Evolutionary conservation across 2,797 vertebrate species (phyloP).

Genomic region (Aldrovandia affinis): DNA sequence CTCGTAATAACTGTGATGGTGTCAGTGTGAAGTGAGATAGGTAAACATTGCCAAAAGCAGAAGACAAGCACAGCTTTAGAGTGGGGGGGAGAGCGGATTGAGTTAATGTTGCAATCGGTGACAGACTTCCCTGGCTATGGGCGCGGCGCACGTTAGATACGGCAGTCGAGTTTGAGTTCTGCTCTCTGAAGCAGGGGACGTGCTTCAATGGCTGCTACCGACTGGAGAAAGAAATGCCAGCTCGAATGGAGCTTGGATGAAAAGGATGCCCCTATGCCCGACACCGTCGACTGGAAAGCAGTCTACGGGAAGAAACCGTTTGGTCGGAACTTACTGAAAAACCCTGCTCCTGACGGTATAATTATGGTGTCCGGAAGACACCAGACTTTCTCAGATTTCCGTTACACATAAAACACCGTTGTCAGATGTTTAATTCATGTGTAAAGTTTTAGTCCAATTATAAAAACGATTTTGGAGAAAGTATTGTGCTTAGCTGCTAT

Average conservation of each 20-base stretch:
- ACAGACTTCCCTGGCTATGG: neutral
- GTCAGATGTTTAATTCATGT: too few species aligned
- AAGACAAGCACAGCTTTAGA: neutral
- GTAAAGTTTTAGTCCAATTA: too few species aligned
- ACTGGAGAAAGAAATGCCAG: slow-evolving; percentile 68
- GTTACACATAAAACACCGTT: neutral
- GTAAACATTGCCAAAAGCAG: neutral
- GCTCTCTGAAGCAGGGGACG: neutral
- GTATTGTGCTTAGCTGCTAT: too few species aligned
- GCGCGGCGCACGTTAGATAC: neutral
- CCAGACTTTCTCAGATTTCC: too few species aligned
- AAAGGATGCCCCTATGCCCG: slow-evolving; percentile 55
- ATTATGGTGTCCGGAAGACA: neutral
- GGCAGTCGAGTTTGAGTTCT: neutral
- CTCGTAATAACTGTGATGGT: too few species aligned
- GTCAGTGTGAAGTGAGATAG: too few species aligned
- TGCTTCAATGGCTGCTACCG: slow-evolving; percentile 50
- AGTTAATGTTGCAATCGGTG: neutral
- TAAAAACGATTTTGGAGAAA: too few species aligned
- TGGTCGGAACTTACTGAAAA: slow-evolving; percentile 77
- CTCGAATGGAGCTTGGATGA: slow-evolving; percentile 61
- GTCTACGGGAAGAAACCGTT: slow-evolving; percentile 73
- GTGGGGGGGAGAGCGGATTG: neutral
- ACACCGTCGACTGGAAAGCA: slow-evolving; percentile 71
- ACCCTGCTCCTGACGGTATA: slow-evolving; percentile 79